phyloP scores from a whole-genome alignment of 2,888 invertebrate species.

The Oscheius onirici region DNA sequence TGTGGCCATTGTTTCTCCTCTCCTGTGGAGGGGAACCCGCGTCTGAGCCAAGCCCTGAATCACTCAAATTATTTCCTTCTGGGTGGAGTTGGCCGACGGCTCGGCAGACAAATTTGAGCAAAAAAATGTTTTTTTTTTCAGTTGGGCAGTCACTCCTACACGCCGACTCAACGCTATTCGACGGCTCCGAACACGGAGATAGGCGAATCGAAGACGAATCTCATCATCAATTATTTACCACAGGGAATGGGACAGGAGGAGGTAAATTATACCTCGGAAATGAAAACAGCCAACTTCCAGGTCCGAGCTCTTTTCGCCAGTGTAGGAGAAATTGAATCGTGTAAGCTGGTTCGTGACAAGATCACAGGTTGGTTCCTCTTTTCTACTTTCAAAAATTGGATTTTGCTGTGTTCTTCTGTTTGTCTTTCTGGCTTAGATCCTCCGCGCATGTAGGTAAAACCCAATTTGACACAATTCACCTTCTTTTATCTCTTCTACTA shows the following conservation, averaged over 20 bases:
- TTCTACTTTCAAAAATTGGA: background rate
- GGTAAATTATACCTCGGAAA: constrained; percentile 46
- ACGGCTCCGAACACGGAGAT: constrained; percentile 56
- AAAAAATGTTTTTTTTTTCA: constrained; percentile 2
- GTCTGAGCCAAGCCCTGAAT: constrained; percentile 7
- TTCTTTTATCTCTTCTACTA: background rate
- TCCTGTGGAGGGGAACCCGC: no score
- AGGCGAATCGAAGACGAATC: constrained; percentile 81
- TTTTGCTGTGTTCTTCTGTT: background rate
- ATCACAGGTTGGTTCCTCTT: constrained; percentile 80
- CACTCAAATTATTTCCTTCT: constrained; percentile 24
- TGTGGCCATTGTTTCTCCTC: constrained; percentile 30
- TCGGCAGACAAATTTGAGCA: background rate
- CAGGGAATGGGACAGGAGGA: constrained; percentile 91
- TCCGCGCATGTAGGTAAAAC: constrained; percentile 6
- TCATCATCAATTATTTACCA: constrained; percentile 99
- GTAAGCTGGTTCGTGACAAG: constrained; percentile 98
- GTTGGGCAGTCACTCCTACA: constrained; percentile 34
- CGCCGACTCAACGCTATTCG: constrained; percentile 49
- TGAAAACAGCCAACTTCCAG: background rate
- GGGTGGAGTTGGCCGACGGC: background rate
- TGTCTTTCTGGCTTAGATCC: background rate
- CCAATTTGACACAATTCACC: background rate
- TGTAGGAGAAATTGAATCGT: constrained; percentile 98
- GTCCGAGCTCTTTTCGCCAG: constrained; percentile 96